Percentiles rank a stretch among this genome's conserved stretches.
Conservation (phyloP, 2,888 invertebrate species). For the Parelbella ahira region DNA sequence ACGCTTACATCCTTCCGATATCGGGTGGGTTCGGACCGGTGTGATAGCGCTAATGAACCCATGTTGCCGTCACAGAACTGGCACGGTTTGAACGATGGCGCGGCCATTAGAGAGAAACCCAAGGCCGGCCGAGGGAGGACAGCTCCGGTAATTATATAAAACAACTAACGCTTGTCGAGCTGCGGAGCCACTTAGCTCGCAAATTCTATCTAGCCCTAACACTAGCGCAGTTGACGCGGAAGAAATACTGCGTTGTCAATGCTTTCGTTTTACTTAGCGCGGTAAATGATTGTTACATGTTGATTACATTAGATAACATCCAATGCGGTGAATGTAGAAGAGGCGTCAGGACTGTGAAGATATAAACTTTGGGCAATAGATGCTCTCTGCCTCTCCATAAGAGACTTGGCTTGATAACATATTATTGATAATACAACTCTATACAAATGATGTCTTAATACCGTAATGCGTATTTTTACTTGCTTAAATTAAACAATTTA, state of each 20-base stretch:
- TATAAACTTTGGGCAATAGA: no score
- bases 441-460: no score
- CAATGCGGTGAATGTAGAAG: no score
- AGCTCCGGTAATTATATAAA: constrained; percentile 66
- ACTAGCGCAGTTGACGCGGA: constrained; percentile 19
- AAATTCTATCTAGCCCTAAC: constrained; percentile 22
- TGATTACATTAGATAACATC: no score
- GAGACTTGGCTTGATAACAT: no score
- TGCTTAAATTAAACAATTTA: no score
- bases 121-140: constrained; percentile 62
- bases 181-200: constrained; percentile 24
- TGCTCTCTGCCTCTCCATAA: no score
- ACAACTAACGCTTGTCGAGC: constrained; percentile 35
- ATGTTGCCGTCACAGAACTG: constrained; percentile 68
- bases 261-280: constrained; percentile 20
- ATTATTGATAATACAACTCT: no score
- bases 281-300: constrained; percentile 19
- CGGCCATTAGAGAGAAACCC: constrained; percentile 58
- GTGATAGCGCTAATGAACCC: constrained; percentile 77
- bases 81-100: constrained; percentile 63
- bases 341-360: no score
- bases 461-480: no score
- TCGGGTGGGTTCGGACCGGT: constrained; percentile 41
- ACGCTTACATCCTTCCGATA: constrained; percentile 55
- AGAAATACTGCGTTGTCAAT: constrained; percentile 10